Percentiles rank a stretch among this genome's conserved stretches.
phyloP scores from a whole-genome alignment of 2,797 vertebrate genomes.

The Hemibagrus guttatus region DNA sequence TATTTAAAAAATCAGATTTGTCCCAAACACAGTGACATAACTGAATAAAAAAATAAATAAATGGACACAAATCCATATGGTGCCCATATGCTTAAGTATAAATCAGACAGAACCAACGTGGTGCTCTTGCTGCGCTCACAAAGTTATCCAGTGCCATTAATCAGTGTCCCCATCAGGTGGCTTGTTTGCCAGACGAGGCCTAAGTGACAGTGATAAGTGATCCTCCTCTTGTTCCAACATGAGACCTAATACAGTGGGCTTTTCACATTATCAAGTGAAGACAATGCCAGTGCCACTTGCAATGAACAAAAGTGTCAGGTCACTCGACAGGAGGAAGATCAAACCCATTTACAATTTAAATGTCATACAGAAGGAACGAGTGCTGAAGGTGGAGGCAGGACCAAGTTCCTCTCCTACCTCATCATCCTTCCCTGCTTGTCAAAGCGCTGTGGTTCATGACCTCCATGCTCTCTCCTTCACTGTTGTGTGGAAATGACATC shows the following conservation, averaged over 20 bases:
- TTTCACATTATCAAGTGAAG: slow-evolving; percentile 66
- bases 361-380: slow-evolving; percentile 63
- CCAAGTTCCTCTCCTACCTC: slow-evolving; percentile 36
- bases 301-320: slow-evolving; percentile 70
- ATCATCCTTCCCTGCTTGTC: slow-evolving; percentile 40
- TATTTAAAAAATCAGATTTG: too few species aligned
- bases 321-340: slow-evolving; percentile 63
- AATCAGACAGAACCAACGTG: slow-evolving; percentile 59
- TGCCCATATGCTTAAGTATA: slow-evolving; percentile 62
- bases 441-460: slow-evolving; percentile 37
- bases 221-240: slow-evolving; percentile 62
- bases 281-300: slow-evolving; percentile 71
- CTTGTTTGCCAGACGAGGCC: slow-evolving; percentile 64
- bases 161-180: slow-evolving; percentile 67
- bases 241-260: slow-evolving; percentile 64
- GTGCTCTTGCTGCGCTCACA: slow-evolving; percentile 62
- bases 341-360: slow-evolving; percentile 66
- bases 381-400: slow-evolving; percentile 60
- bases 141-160: slow-evolving; percentile 68
- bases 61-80: slow-evolving; percentile 52
- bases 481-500: slow-evolving; percentile 48
- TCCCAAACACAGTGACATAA: too few species aligned
- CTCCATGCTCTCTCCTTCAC: slow-evolving; percentile 46
- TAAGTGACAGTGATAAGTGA: slow-evolving; percentile 69
- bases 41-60: not conserved